Conservation (phyloP, 2,888 invertebrate species). For the Lysandra bellargus region DNA sequence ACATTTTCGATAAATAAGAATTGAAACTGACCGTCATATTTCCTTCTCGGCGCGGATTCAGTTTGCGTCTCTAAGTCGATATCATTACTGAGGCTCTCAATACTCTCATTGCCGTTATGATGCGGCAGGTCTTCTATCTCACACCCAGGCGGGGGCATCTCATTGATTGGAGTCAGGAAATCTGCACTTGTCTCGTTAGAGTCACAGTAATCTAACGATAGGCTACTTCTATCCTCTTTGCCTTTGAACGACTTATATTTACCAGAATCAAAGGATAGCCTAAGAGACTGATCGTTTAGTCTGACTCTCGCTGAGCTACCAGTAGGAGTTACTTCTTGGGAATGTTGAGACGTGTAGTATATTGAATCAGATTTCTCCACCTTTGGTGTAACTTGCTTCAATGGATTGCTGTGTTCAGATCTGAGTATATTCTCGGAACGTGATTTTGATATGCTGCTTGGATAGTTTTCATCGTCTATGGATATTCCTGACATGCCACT, state of each 20-base stretch:
- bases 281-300: slow-evolving; percentile 64
- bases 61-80: slow-evolving; percentile 72
- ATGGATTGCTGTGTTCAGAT: slow-evolving; percentile 62
- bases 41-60: slow-evolving; percentile 68
- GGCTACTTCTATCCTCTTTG: slow-evolving; percentile 67
- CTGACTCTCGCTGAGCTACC: slow-evolving; percentile 62
- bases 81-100: slow-evolving; percentile 71
- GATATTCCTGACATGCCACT: slow-evolving; percentile 78
- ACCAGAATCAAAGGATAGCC: slow-evolving; percentile 70
- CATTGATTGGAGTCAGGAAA: slow-evolving; percentile 75
- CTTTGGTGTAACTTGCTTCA: slow-evolving; percentile 54
- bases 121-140: slow-evolving; percentile 74
- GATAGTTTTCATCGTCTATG: slow-evolving; percentile 73
- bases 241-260: slow-evolving; percentile 64
- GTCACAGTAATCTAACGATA: slow-evolving; percentile 73
- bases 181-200: slow-evolving; percentile 77
- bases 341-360: slow-evolving; percentile 75
- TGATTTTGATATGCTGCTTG: slow-evolving; percentile 74
- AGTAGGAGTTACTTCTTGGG: slow-evolving; percentile 72
- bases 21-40: slow-evolving; percentile 54
- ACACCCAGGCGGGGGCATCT: slow-evolving; percentile 74
- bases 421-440: slow-evolving; percentile 73
- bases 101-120: slow-evolving; percentile 68
- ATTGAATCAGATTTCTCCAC: slow-evolving; percentile 72
- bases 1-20: background rate